Evolutionary conservation across 2,888 invertebrate genomes (phyloP).

Genomic region (Dendrolimus houi): DNA sequence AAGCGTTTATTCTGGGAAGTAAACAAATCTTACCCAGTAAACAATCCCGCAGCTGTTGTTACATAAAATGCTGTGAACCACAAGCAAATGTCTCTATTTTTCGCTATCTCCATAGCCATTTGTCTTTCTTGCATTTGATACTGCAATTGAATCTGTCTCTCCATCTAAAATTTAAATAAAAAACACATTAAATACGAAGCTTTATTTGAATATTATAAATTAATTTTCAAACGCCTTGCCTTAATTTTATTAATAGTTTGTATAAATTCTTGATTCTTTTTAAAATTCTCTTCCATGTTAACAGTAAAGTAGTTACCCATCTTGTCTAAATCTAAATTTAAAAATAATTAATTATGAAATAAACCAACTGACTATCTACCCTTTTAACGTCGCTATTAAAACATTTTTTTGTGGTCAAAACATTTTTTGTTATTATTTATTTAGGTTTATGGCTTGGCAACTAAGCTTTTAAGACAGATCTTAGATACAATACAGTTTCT

Average conservation of each 20-base stretch:
- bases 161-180: constrained; percentile 70
- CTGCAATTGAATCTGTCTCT: constrained; percentile 87
- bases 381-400: too few relatives aligned
- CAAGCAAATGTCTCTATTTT: constrained; percentile 82
- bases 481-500: too few relatives aligned
- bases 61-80: constrained; percentile 83
- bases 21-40: constrained; percentile 58
- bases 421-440: too few relatives aligned
- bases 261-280: constrained; percentile 82
- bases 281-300: constrained; percentile 81
- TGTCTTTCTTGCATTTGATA: constrained; percentile 86
- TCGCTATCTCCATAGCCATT: constrained; percentile 82
- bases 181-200: not conserved
- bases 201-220: not conserved
- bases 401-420: too few relatives aligned
- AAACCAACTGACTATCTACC: constrained; percentile 11
- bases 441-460: too few relatives aligned
- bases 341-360: constrained; percentile 6
- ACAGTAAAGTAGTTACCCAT: constrained; percentile 79
- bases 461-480: too few relatives aligned
- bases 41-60: constrained; percentile 66
- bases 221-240: constrained; percentile 40
- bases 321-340: constrained; percentile 8
- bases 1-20: not conserved
- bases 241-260: constrained; percentile 80